phyloP scores from a whole-genome alignment of 1,140 invertebrate species.

The Drosophila dunni region DNA sequence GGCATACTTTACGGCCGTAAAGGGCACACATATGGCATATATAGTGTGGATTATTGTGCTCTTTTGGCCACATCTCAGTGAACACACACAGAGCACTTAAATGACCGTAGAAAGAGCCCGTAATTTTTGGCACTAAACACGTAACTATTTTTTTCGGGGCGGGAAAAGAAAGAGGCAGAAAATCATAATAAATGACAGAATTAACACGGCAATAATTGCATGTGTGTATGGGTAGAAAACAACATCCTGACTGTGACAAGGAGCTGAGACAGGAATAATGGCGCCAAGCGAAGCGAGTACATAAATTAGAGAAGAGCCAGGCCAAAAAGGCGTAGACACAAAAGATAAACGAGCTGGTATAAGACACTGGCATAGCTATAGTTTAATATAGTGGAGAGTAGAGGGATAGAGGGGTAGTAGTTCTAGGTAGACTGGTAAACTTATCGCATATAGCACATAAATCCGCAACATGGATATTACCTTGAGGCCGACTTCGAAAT shows the following conservation, averaged over 20 bases:
- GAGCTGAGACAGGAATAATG: slow-evolving; percentile 45
- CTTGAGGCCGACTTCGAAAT: slow-evolving; percentile 68
- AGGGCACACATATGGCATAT: slow-evolving; percentile 59
- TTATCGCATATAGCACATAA: slow-evolving; percentile 35
- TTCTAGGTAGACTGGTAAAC: neutral
- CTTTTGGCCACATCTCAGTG: slow-evolving; percentile 24
- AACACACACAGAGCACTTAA: slow-evolving; percentile 45
- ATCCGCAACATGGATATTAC: slow-evolving; percentile 75
- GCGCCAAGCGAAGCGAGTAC: slow-evolving; percentile 50
- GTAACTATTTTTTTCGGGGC: slow-evolving; percentile 65
- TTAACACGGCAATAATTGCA: slow-evolving; percentile 77
- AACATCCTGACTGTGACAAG: slow-evolving; percentile 1
- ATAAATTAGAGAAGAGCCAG: slow-evolving; percentile 60
- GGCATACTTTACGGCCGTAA: slow-evolving; percentile 66
- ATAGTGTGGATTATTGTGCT: slow-evolving; percentile 39
- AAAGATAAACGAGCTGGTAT: neutral
- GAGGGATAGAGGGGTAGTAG: neutral
- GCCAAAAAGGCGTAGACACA: neutral
- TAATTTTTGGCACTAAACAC: slow-evolving; percentile 76
- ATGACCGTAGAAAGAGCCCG: slow-evolving; percentile 45
- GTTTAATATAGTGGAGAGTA: neutral
- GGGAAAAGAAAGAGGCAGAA: slow-evolving; percentile 10
- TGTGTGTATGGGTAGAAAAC: slow-evolving; percentile 19
- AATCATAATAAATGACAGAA: slow-evolving; percentile 80
- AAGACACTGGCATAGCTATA: neutral